Evolutionary conservation across 2,797 vertebrate genomes (phyloP), one percentile per base, ranked within the genome.

Genomic region (Eurystomus glaucurus): DNA sequence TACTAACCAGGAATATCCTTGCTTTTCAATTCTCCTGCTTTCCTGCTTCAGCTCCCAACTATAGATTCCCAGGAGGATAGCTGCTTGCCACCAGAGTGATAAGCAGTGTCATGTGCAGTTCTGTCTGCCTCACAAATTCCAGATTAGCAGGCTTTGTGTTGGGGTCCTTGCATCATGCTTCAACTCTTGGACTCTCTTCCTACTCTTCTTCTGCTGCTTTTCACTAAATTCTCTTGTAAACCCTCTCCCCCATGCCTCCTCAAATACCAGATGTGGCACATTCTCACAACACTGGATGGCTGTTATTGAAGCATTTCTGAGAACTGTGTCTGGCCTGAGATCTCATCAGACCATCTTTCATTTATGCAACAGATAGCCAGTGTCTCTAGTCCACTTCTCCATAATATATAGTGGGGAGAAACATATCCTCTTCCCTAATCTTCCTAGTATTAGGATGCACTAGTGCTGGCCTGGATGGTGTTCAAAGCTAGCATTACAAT

Each of bases 221-320:
- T 84, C 33, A 28, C 25, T 65, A 39, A 87, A 54, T 9, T 46
- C 9, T 58, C 14, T 37, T 26, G 8, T 19, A 37, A 88, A 45
- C 14, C 5, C 71, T 69, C 14, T 76, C 39, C 14, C 10, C 10
- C 1, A 1, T 45, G 22, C 10, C 14, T 55, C 11, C 33, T 91
- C 1, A 0, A 77, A 31, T 21, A 43, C 6, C 43, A 77, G 35
- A 41, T 0, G 1, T 9, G 16, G 19, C 5, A 45, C 22, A 14
- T 80, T 64, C 33, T 83, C 28, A 50, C 33, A 57, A 4, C 6
- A 3, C 9, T 35, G 33, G 26, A 22, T 8, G 39, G 20, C 29
- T 69, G 41, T 26, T 72, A 21, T 35, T 61, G 29, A 61, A 72
- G 25, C 6, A 31, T 69, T 88, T 86, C 41, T 62, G 70, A 76